Conservation (phyloP, 2,113 vertebrate species). For the Loxodonta africana region DNA sequence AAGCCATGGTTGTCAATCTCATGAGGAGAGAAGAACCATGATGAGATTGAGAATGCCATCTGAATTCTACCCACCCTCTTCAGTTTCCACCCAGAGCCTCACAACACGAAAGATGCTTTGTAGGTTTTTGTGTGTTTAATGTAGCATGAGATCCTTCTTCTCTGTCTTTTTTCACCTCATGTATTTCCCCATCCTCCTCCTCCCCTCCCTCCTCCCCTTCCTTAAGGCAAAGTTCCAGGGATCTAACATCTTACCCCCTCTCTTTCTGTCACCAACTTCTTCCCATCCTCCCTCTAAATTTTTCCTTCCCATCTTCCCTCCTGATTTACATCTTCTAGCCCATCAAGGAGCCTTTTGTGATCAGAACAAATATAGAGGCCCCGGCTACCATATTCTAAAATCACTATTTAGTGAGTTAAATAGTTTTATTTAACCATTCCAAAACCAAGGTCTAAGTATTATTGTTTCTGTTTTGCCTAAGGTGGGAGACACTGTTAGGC, state of each 20-base stretch:
- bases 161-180: not conserved
- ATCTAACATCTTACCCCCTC: not conserved
- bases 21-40: not conserved
- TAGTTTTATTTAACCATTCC: not conserved
- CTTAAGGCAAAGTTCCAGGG: not conserved
- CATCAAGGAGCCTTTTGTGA: not conserved
- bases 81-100: not conserved
- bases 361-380: not conserved
- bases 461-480: slow-evolving; percentile 17
- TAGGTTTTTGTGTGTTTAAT: not conserved
- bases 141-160: not conserved
- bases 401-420: slow-evolving; percentile 6
- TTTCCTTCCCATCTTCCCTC: not conserved
- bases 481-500: not conserved
- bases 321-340: not conserved
- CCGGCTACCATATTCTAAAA: not conserved
- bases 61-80: not conserved
- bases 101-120: not conserved
- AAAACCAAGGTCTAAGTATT: not conserved
- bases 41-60: not conserved
- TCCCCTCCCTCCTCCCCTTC: not conserved
- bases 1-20: not conserved
- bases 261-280: slow-evolving; percentile 11
- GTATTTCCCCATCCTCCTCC: not conserved
- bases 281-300: not conserved